phyloP scores from a whole-genome alignment of 2,888 invertebrate genomes.

The Argyresthia goedartella region DNA sequence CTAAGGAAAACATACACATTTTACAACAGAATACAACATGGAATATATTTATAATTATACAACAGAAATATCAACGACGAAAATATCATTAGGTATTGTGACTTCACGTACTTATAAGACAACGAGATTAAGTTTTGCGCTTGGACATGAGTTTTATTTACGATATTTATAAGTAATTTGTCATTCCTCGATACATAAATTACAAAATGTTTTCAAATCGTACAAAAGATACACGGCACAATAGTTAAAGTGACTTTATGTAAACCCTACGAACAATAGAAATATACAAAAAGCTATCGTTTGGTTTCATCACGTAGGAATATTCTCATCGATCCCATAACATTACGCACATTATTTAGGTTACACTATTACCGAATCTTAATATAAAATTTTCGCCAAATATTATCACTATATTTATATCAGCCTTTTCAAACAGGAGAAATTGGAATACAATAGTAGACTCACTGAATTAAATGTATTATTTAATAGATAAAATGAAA shows the following conservation, averaged over 20 bases:
- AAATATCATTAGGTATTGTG: conserved; percentile 1
- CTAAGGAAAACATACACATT: background rate
- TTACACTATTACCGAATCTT: conserved; percentile 25
- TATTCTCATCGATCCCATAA: conserved; percentile 1
- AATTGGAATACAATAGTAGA: conserved; percentile 60
- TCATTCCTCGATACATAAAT: background rate
- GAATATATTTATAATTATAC: conserved; percentile 1
- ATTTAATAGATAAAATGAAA: background rate
- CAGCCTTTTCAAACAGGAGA: conserved; percentile 70
- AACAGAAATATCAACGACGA: conserved; percentile 5
- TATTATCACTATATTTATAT: conserved; percentile 53
- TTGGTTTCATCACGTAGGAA: conserved; percentile 43
- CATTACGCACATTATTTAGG: background rate
- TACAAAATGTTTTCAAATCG: conserved; percentile 23
- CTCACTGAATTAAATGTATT: conserved; percentile 48
- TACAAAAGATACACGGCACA: conserved; percentile 57
- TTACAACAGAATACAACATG: conserved; percentile 1
- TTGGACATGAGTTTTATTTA: background rate
- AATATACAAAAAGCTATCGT: conserved; percentile 64
- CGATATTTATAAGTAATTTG: background rate
- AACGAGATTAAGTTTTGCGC: background rate
- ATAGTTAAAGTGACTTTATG: conserved; percentile 47
- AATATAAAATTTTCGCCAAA: conserved; percentile 49
- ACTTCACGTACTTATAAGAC: background rate
- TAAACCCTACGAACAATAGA: conserved; percentile 56